Base-by-base conservation (phyloP, 1,140 invertebrate genomes). In the Plutomurus gul region DNA sequence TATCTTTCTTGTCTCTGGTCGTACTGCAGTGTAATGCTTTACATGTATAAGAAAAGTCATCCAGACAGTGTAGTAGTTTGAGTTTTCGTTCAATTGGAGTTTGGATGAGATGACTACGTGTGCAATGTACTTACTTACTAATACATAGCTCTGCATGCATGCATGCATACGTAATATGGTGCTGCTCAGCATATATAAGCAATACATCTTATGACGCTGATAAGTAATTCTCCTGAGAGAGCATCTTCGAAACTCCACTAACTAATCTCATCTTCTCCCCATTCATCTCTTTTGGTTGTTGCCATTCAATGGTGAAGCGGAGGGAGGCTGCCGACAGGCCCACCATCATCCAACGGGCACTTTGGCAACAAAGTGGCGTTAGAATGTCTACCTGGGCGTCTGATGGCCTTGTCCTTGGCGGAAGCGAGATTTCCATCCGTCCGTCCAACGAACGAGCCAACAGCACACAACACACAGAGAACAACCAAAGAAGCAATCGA, bases 371-470 rank as follows among this genome's bases (percentile, higher is more conserved):
- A 33, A 60, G 77, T 82, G 77, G 78, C 81, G 81, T 70, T 76
- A 37, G 73, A 77, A 73, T 76, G 81, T 82, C 81, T 82, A 77
- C 81, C 81, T 78, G 75, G 76, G 70, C 47, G 76, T 77, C 76
- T 75, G 73, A 75, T 81, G 80, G 70, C 80, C 80, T 81, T 81
- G 80, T 78, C 80, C 80, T 81, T 81, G 80, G 80, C 76, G 76
- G 80, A 78, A 78, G 80, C 72, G 65, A 73, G 46, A 74, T 40
- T 81, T 73, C 47, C 72, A 65, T 70, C 27, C 40, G 46, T 75
- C 25, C 70, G 56, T 65, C 30, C 30, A 36, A 65, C 56, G 70
- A 72, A 72, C 70, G 40, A 43, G 40, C 37, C 37, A 72, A 40
- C 36, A 65, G 27, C 30, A 43, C 40, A 43, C 40, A 43, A 43